phyloP scores from a whole-genome alignment of 1,140 invertebrate genomes.

The Drosophila paulistorum region DNA sequence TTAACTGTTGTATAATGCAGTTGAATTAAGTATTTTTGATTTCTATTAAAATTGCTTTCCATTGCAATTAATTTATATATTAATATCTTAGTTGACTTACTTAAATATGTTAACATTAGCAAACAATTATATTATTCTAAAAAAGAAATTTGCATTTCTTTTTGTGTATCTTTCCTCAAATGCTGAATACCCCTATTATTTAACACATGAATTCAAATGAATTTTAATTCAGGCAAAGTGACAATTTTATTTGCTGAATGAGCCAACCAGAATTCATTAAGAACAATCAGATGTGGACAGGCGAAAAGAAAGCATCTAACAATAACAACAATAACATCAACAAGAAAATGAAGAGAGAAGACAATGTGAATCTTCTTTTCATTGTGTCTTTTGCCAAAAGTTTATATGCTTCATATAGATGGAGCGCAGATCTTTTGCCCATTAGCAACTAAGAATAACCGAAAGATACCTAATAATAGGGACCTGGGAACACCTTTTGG shows the following conservation, averaged over 20 bases:
- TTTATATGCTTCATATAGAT: constrained; percentile 63
- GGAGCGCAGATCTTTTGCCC: constrained; percentile 29
- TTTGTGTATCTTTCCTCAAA: neutral
- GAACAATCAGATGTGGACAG: constrained; percentile 65
- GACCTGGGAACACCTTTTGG: constrained; percentile 4
- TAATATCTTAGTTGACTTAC: no score
- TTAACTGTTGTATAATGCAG: no score
- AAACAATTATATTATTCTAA: neutral
- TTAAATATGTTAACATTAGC: no score
- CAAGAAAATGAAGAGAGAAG: neutral
- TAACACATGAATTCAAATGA: constrained; percentile 64
- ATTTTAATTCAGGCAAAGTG: constrained; percentile 72
- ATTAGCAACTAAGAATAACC: constrained; percentile 41
- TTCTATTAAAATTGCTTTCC: no score
- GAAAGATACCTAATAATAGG: constrained; percentile 48
- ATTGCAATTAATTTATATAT: no score
- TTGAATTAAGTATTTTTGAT: no score
- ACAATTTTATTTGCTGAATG: constrained; percentile 62
- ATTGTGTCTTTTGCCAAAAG: constrained; percentile 59
- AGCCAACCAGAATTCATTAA: constrained; percentile 64
- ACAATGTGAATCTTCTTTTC: constrained; percentile 1
- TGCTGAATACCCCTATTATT: constrained; percentile 54
- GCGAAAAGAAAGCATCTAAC: neutral
- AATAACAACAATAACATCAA: no score
- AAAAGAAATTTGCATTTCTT: neutral